A percentile compares a stretch with the other conserved stretches of the same genome.
Evolutionary conservation across 2,113 vertebrate species (phyloP).

Genomic region (Mesembrinibis cayennensis): DNA sequence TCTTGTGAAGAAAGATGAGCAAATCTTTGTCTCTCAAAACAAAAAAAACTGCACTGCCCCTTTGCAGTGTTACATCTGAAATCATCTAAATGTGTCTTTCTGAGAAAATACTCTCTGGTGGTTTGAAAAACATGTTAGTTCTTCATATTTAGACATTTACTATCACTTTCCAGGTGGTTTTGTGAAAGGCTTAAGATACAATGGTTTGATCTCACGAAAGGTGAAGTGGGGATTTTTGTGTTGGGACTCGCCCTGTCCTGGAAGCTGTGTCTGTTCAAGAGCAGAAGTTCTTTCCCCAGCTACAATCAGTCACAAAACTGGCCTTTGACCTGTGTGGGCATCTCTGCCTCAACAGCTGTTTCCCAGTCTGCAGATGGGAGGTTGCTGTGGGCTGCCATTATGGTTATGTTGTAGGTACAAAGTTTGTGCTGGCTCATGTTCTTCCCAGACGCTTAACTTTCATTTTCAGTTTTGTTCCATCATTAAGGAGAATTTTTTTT

Average conservation of each 20-base stretch:
- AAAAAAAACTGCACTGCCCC: neutral
- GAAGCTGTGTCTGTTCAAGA: neutral
- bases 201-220: neutral
- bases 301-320: neutral
- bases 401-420: neutral
- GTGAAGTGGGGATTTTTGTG: neutral
- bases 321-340: neutral
- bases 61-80: neutral
- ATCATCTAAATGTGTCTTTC: neutral
- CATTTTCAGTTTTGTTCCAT: neutral
- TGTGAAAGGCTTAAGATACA: neutral
- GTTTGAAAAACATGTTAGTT: neutral
- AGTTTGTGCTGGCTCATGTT: neutral
- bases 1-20: neutral
- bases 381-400: neutral
- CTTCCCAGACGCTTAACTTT: neutral
- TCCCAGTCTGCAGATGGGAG: neutral
- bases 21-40: neutral
- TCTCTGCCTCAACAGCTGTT: neutral
- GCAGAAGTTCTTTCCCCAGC: neutral
- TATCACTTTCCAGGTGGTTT: neutral
- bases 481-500: neutral
- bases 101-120: neutral
- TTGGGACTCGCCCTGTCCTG: neutral
- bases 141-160: neutral